Evolutionary conservation across 2,888 invertebrate species (phyloP), one percentile per base, ranked within the genome.

Genomic region (Macrosoma leucophasiata): DNA sequence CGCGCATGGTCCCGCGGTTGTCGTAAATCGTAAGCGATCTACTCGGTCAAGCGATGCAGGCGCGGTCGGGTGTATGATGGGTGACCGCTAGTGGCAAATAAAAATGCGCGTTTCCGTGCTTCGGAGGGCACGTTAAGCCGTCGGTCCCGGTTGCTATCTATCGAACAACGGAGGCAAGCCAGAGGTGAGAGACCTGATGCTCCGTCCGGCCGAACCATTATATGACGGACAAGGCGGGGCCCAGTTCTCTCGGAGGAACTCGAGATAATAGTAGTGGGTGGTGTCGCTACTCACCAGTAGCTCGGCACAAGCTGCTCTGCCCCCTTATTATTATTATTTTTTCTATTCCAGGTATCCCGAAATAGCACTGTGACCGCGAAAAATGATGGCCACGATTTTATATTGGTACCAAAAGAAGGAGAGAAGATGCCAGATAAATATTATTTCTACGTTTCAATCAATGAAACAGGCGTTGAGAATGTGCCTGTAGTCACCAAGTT

Each of bases 401-500:
- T 56, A 4, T 55, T 77, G n/a, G 55, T 48, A 19, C 62, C 63
- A 2, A 41, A 33, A 2, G 50, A 48, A 1, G 54, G 47, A 2
- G 50, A 48, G 1, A 54, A 48, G 2, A 47, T 69, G 17, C 70
- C 70, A 2, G 30, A 54, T 2, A 39, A 39, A n/a, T 78, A 62
- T 31, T 36, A 45, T n/a, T 78, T 81, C 32, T 61, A 61, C 36
- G 26, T 55, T 4, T 44, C 50, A 8, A 39, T 41, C 10, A 64
- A 60, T 25, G 48, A 51, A 3, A 57, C 50, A 31, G 55, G 55
- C 31, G 20, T 26, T 1, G 18, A 30, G 1, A 32, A 43, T 7
- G 58, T 71, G 2, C 81, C 81, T 0, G 36, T 42, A 5, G 62
- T 81, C 0, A 50, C 48, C 1, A 47, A 49, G 18, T 58, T 82